Conservation (phyloP, 2,888 invertebrate genomes). For the Macaria notata region DNA sequence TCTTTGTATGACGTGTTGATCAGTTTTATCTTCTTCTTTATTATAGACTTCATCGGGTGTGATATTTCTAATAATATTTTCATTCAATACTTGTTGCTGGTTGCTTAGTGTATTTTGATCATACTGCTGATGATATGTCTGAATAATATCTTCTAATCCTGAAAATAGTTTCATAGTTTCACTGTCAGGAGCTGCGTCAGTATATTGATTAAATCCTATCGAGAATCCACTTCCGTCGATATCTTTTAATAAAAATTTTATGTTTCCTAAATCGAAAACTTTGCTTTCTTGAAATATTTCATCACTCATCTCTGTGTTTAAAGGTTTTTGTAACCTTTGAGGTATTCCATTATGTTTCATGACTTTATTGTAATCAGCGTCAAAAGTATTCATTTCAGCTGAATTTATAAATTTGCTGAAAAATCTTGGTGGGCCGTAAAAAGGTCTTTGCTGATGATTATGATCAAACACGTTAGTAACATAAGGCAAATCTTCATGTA, state of each 20-base stretch:
- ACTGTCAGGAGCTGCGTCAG: constrained; percentile 61
- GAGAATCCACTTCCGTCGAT: constrained; percentile 67
- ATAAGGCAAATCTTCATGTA: constrained; percentile 35
- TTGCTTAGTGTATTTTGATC: constrained; percentile 28
- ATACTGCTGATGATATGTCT: constrained; percentile 57
- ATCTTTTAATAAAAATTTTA: constrained; percentile 61
- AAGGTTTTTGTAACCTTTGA: constrained; percentile 61
- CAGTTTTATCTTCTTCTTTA: constrained; percentile 19
- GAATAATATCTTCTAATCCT: constrained; percentile 60
- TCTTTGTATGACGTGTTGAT: constrained; percentile 41
- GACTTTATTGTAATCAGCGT: constrained; percentile 54
- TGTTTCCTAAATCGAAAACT: constrained; percentile 49
- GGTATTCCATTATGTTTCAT: constrained; percentile 51
- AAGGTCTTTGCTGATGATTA: constrained; percentile 42
- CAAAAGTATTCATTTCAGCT: constrained; percentile 56
- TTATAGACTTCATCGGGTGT: constrained; percentile 6
- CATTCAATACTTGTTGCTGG: constrained; percentile 2
- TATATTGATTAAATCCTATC: constrained; percentile 66
- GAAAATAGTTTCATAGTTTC: constrained; percentile 63
- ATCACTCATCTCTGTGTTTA: constrained; percentile 46
- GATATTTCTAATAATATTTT: constrained; percentile 18
- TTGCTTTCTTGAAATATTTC: constrained; percentile 36
- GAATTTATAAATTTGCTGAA: constrained; percentile 62
- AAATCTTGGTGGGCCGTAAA: constrained; percentile 52
- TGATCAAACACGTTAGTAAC: constrained; percentile 44